Base-by-base conservation (phyloP, 2,113 vertebrate genomes). In the Onychostoma macrolepis region DNA sequence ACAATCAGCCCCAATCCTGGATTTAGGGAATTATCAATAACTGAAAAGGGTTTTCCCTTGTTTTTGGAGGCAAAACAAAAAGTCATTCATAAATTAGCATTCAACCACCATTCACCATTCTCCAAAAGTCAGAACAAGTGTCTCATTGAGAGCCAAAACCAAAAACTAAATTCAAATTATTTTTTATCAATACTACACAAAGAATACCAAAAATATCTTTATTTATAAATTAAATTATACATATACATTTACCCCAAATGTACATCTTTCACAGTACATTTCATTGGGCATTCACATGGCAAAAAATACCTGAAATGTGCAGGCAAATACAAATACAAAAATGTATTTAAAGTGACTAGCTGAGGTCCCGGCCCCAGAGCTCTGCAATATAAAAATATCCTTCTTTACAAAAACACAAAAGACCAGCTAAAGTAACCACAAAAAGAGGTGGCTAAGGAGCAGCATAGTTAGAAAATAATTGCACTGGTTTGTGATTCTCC, bases 181-280 rank as follows among this genome's bases (percentile, higher is more conserved):
- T 67, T 33, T 95, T 96, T 95, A 97, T 96, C 97, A 98, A 95
- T 93, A 93, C 96, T 95, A 98, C 96, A 97, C 97, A 96, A 96
- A 95, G 95, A 92, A 96, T 98, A 97, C 96, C 95, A 98, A 99
- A 99, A 99, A 99, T 98, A 98, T 95, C 94, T 98, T 99, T 98
- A 98, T 99, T 97, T 97, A 98, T 98, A 98, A 98, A 98, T 99
- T 98, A 95, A 95, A 93, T 93, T 88, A 92, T 94, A 89, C 94
- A 94, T 92, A 94, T 88, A 97, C 95, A 96, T 93, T 92, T 93
- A 74, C 90, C 90, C 87, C 89, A 77, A 84, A 86, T 67, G 83
- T 80, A 89, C 86, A 86, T 80, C 9, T 80, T 65, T 85, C 76
- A 86, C 85, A 87, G 88, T 95, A 97, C 96, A 96, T 83, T 93